phyloP scores from a whole-genome alignment of 2,888 invertebrate genomes.

The Campoplex nolae region DNA sequence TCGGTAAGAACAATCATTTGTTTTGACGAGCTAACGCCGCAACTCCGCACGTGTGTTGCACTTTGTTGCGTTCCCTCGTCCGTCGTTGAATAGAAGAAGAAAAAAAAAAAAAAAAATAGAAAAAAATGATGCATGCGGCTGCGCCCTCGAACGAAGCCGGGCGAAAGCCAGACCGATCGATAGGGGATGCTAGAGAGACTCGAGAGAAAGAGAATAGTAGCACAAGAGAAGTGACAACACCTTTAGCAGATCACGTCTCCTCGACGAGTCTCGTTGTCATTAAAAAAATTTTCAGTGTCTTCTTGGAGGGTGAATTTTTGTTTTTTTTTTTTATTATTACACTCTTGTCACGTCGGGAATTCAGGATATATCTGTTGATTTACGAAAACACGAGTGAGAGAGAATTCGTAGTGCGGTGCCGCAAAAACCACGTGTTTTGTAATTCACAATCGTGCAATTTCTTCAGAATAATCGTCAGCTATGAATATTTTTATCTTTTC shows the following conservation, averaged over 20 bases:
- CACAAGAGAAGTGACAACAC: constrained; percentile 12
- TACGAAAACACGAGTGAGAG: neutral
- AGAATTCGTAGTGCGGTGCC: neutral
- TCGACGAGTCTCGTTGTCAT: constrained; percentile 26
- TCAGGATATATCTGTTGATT: constrained; percentile 6
- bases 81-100: neutral
- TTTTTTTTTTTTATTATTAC: too few species aligned
- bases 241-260: constrained; percentile 34
- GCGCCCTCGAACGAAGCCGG: constrained; percentile 58
- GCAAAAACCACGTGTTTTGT: constrained; percentile 30
- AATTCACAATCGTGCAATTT: neutral
- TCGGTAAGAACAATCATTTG: neutral
- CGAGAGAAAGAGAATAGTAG: constrained; percentile 25
- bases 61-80: constrained; percentile 35
- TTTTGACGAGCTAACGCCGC: constrained; percentile 7
- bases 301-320: neutral
- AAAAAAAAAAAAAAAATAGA: neutral
- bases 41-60: constrained; percentile 57
- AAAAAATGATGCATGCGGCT: constrained; percentile 50
- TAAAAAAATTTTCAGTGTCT: neutral
- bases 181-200: constrained; percentile 58
- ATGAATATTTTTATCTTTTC: neutral
- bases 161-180: constrained; percentile 64
- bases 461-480: neutral
- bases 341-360: neutral